Base-by-base conservation (phyloP, 1,140 invertebrate species). In the Papilio helenus region DNA sequence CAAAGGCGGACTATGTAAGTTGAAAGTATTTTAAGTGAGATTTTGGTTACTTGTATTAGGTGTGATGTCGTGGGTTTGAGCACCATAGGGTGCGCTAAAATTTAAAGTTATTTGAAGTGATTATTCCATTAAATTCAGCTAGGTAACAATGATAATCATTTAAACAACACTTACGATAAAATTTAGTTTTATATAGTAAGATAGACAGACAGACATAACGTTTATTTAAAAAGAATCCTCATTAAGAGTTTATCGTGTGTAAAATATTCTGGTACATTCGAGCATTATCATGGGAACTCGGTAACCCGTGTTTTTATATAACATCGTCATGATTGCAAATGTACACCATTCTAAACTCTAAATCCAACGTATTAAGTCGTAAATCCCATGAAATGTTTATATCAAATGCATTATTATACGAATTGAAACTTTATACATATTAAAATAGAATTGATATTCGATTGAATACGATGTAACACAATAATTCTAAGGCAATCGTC, bases 401-500 rank as follows among this genome's bases (percentile, higher is more conserved):
- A 68, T 3, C 61, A 68, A 29, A 29, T 68, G 26, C n/a, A 42
- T 49, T 68, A 61, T 55, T 79, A 71, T 44, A 72, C 42, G 23
- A 73, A 80, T 71, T 23, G 78, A n/a, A 78, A 71, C 72, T 77
- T 29, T 72, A 72, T 78, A 1, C 2, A 0, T 20, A n/a, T 49
- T 3, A 46, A 16, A 26, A 82, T 80, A 74, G 46, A 71, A 78
- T 77, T 73, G 20, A 78, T 34, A 34, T 72, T 82, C 23, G 26
- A 65, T 79, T 79, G 79, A 34, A 58, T 23, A 14, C 2, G 5
- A 49, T 16, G 79, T 9, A 72, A 55, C 74, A 23, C 49, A 29
- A 42, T 72, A 46, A 76, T 49, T 81, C 71, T 77, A 39, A 46
- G 34, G 79, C 72, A 83, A 81, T 76, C 80, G 80, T 82, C 80